Evolutionary conservation across 2,888 invertebrate genomes (phyloP).

Genomic region (Erebia epiphron): DNA sequence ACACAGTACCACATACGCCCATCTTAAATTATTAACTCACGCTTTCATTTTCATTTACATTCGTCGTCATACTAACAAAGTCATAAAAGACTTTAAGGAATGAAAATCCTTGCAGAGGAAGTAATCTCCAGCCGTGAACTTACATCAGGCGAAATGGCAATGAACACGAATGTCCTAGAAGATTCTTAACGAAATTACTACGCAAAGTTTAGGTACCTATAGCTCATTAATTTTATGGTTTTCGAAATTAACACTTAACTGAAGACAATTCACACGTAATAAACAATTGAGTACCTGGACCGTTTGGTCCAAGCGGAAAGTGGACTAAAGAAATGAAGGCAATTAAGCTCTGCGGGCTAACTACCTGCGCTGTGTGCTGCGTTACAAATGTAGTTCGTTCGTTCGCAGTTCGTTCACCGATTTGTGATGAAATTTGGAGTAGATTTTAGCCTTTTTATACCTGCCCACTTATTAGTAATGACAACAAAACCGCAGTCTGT

Average conservation of each 20-base stretch:
- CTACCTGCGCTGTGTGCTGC: slow-evolving; percentile 18
- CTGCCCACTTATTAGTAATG: too few relatives aligned
- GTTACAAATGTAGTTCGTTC: slow-evolving; percentile 18
- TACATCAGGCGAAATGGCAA: too few relatives aligned
- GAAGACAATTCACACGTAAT: slow-evolving; percentile 30
- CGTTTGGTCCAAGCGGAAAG: slow-evolving; percentile 32
- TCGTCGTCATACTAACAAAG: too few relatives aligned
- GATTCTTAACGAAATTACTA: neutral
- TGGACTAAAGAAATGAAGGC: slow-evolving; percentile 40
- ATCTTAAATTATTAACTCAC: too few relatives aligned
- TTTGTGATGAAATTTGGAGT: neutral
- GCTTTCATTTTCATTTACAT: too few relatives aligned
- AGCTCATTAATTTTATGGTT: neutral
- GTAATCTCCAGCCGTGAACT: too few relatives aligned
- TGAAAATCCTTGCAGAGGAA: too few relatives aligned
- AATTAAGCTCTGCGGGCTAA: slow-evolving; percentile 35
- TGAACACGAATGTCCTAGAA: neutral
- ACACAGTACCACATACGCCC: too few relatives aligned
- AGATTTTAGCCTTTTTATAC: too few relatives aligned
- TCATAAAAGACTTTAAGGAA: too few relatives aligned
- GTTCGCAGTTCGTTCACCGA: slow-evolving; percentile 18
- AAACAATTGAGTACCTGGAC: slow-evolving; percentile 38
- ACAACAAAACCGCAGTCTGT: too few relatives aligned
- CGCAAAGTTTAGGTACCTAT: neutral
- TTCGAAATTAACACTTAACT: slow-evolving; percentile 8